Evolutionary conservation across 2,113 vertebrate species (phyloP), one percentile per base, ranked within the genome.

Genomic region (Spilogale gracilis): DNA sequence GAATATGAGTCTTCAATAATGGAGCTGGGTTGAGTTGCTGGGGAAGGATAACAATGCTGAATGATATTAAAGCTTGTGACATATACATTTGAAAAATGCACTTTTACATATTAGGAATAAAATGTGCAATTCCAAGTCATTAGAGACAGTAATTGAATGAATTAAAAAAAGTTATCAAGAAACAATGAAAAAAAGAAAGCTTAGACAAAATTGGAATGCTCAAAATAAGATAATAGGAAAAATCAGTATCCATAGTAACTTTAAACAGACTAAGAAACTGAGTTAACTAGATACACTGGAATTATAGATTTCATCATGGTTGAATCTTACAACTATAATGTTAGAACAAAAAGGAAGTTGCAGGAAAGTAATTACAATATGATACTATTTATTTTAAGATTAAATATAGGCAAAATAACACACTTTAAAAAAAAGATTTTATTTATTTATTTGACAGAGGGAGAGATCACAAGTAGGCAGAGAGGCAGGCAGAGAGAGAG

Each of bases 311-410:
- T 73, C 91, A 83, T 48, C 12, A 12, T n/a, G 50, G 27, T 2
- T 54, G 27, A 71, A 45, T 71, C 78, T 88, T 45, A 83, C 21
- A 84, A n/a, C 20, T 89, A 38, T 45, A 54, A 69, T 63, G 11
- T 83, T 71, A 89, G 84, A 85, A 32, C 25, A 71, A 80, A 96
- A 95, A 71, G 52, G 23, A 92, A 92, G 52, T 23, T 78, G 60
- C 9, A 25, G 60, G 67, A 80, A 92, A 82, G n/a, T 61, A 83
- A 50, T 78, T 69, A 67, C 8, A 23, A 4, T 61, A 38, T 67
- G 54, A 60, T 52, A 25, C 30, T 78, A 74, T 67, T 91, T 80
- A 67, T 7, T 58, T 71, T 71, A 71, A 92, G 65, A 91, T 81
- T 94, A 91, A 67, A 91, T 87, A 48, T 30, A 56, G 83, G 23